Base-by-base conservation (phyloP, 2,888 invertebrate species). In the Ganaspis brasiliensis region DNA sequence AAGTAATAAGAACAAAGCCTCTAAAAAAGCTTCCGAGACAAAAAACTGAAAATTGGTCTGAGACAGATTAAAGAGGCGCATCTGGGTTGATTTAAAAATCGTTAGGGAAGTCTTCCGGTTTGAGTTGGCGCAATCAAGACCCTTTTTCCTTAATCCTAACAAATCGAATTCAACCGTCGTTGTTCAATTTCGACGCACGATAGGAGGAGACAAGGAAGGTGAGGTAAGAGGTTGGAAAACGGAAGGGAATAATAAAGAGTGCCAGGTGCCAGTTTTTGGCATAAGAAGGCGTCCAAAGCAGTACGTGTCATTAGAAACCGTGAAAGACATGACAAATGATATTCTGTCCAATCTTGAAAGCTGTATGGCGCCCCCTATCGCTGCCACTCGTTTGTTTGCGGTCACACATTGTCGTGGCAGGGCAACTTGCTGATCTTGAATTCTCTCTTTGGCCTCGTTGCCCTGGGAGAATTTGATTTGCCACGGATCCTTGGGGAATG, bases 271-370 rank as follows among this genome's bases (percentile, higher is more conserved):
- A 79, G 83, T 84, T 85, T 85, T 85, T 85, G 85, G 86, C 81
- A 81, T 81, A 82, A 85, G 84, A 88, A 88, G 89, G 87, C 87
- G 88, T 89, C 88, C 87, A 88, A 90, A 91, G 90, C 90, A 90
- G 91, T 90, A 89, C 90, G 89, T 90, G 90, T 91, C 91, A 91
- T 91, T 91, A 91, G 90, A 91, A 88, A 86, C 83, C 86, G 87
- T 88, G 89, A 90, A 90, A 89, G 89, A 91, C 89, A 87, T 91
- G 90, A 91, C 91, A 91, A 91, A 91, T 91, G 91, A 91, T 89
- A 88, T 84, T 89, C 89, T 88, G 91, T 91, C 90, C 86, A 82
- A 82, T 83, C 82, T 83, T 90, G 91, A 91, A 91, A 90, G 86
- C 86, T 84, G 85, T 87, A 86, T 86, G 90, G 90, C 89, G 90